Conservation (phyloP, 1,140 invertebrate genomes). For the Arion vulgaris region DNA sequence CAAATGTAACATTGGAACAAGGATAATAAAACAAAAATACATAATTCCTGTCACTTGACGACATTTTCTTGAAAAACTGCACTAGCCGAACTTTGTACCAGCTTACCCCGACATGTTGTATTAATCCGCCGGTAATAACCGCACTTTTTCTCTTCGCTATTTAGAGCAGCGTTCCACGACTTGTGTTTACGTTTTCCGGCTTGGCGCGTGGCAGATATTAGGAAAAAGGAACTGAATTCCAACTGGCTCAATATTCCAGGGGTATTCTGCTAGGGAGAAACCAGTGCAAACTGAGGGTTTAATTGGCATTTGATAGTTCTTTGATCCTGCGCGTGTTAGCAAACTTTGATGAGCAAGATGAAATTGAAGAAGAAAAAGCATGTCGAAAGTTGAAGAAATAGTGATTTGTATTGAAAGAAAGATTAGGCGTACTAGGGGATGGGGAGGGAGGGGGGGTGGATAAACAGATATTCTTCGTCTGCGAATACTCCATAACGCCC, state of each 20-base stretch:
- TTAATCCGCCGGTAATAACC: conserved; percentile 3
- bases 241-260: background rate
- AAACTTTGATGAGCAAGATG: too few species aligned
- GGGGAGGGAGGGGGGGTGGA: too few species aligned
- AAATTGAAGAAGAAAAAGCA: too few species aligned
- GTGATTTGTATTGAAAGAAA: too few species aligned
- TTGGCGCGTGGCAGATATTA: too few species aligned
- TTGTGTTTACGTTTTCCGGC: background rate
- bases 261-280: background rate
- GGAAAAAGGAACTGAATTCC: background rate
- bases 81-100: background rate
- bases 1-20: too few species aligned
- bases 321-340: background rate
- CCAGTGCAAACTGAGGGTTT: background rate
- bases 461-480: too few species aligned
- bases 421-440: too few species aligned
- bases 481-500: too few species aligned
- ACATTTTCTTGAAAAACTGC: background rate
- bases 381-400: too few species aligned
- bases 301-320: background rate
- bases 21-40: background rate
- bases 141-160: background rate
- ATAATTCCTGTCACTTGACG: background rate
- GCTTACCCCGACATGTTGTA: background rate
- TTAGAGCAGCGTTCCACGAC: background rate